These are phyloP conservation scores for Leptodactylus fuscus DNA, from an alignment of 2,113 vertebrate genomes.

Conservation along the genomic window DNA sequence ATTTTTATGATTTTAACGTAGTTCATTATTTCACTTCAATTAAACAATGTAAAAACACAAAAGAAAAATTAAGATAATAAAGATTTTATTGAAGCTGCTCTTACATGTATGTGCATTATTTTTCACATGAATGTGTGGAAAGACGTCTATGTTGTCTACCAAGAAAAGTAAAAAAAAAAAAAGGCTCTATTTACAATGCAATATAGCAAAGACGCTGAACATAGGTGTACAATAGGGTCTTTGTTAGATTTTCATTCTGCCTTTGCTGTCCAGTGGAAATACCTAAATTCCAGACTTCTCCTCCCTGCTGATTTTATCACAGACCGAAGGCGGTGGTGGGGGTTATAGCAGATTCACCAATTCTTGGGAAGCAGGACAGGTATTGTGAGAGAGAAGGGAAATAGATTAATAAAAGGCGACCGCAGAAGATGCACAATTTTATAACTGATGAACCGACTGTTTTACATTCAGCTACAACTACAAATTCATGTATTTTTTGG, in stretches of 20 bases:
- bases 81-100: neutral
- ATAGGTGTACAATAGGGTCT: slow-evolving; percentile 47
- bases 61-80: neutral
- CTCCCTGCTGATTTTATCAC: slow-evolving; percentile 59
- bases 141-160: no score
- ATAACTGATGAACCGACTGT: no score
- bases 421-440: neutral
- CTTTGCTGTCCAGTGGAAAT: slow-evolving; percentile 53
- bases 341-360: slow-evolving; percentile 50
- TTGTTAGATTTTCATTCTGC: slow-evolving; percentile 48
- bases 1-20: no score
- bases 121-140: neutral
- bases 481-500: no score
- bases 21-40: no score
- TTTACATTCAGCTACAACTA: no score
- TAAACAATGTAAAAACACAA: neutral
- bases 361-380: slow-evolving; percentile 12
- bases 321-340: neutral
- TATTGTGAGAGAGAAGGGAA: no score
- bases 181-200: slow-evolving; percentile 39
- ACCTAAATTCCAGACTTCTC: slow-evolving; percentile 59
- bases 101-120: neutral
- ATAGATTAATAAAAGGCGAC: no score
- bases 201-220: slow-evolving; percentile 17
- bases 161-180: slow-evolving; percentile 27